A percentile compares a stretch with the other conserved stretches of the same genome.
phyloP scores from a whole-genome alignment of 2,797 vertebrate species.

The Pantherophis vulpinus region DNA sequence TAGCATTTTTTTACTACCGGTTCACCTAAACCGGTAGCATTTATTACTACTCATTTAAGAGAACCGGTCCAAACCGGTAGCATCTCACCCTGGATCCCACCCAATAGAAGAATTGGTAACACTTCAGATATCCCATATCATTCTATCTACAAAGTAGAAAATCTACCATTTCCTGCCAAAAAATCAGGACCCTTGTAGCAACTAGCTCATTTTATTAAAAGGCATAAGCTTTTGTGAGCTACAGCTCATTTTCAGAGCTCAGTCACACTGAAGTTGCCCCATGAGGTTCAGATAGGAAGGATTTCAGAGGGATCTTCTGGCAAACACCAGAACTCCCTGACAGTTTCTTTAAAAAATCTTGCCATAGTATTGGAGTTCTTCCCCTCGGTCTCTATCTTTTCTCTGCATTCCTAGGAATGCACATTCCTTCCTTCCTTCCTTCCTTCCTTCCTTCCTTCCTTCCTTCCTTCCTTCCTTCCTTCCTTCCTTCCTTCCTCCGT shows the following conservation, averaged over 20 bases:
- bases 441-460: too few species aligned
- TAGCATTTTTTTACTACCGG: too few species aligned
- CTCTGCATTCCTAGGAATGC: background rate
- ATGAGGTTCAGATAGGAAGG: background rate
- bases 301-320: background rate
- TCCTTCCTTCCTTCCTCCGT: too few species aligned
- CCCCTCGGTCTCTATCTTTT: background rate
- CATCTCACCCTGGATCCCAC: background rate
- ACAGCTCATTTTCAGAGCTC: background rate
- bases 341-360: background rate
- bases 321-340: background rate
- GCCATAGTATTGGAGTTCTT: background rate
- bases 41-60: too few species aligned
- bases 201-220: background rate
- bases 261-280: background rate
- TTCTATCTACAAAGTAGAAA: background rate
- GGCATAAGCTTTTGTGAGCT: background rate
- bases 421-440: background rate
- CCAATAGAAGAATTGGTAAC: background rate
- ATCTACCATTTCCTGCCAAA: background rate
- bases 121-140: background rate
- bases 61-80: too few species aligned
- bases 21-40: too few species aligned
- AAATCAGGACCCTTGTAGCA: background rate
- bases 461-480: too few species aligned